Conservation (phyloP, 2,113 vertebrate genomes). For the Coracopsis vasa region DNA sequence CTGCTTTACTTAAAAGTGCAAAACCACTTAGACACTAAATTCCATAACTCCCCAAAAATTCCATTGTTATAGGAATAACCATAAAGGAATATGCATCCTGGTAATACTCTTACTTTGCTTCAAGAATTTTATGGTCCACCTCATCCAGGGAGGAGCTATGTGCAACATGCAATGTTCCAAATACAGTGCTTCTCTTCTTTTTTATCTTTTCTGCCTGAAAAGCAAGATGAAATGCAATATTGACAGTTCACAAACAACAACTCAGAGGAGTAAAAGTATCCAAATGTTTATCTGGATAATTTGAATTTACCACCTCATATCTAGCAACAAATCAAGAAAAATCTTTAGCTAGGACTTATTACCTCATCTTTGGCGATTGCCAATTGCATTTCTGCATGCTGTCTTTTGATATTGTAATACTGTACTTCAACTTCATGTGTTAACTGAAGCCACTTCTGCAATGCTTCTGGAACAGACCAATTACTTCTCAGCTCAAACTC, state of each 20-base stretch:
- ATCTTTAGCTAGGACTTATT: background rate
- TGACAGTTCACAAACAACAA: background rate
- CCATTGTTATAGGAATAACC: background rate
- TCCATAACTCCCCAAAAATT: background rate
- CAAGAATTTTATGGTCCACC: constrained; percentile 99
- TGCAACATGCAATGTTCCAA: constrained; percentile 95
- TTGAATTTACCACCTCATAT: background rate
- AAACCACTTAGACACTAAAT: background rate
- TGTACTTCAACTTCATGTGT: constrained; percentile 98
- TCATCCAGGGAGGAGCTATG: constrained; percentile 98
- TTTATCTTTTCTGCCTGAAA: constrained; percentile 98
- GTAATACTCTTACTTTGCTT: constrained; percentile 89
- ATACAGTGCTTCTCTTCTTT: constrained; percentile 94
- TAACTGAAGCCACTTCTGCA: constrained; percentile 98
- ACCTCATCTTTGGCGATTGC: constrained; percentile 96
- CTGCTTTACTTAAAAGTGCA: background rate
- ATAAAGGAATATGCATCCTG: background rate
- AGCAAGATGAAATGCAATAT: background rate
- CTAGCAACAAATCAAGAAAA: background rate
- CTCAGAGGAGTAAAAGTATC: background rate
- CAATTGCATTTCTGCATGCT: constrained; percentile 92
- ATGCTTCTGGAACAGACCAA: constrained; percentile 92
- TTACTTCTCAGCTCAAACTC: constrained; percentile 90
- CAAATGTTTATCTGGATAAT: background rate
- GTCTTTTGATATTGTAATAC: constrained; percentile 99